Evolutionary conservation across 1,140 invertebrate genomes (phyloP).

Genomic region (Rhyacophila brunnea): DNA sequence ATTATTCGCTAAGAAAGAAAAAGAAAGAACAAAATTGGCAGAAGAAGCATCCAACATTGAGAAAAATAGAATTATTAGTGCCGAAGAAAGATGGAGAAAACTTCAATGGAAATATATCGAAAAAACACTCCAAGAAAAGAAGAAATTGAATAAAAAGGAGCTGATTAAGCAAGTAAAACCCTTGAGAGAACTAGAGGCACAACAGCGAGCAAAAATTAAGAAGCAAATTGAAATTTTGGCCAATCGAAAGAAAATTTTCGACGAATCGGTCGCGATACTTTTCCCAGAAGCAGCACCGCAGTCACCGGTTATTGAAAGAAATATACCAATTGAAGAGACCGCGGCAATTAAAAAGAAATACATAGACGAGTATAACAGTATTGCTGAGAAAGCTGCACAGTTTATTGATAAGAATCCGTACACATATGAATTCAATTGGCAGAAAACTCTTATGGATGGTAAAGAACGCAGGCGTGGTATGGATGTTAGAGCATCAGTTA

Average conservation of each 20-base stretch:
- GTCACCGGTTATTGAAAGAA: constrained; percentile 40
- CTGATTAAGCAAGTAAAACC: constrained; percentile 51
- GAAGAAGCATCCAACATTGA: constrained; percentile 41
- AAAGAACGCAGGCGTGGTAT: constrained; percentile 45
- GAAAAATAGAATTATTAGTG: constrained; percentile 43
- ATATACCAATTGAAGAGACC: constrained; percentile 40
- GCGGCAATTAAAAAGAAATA: constrained; percentile 41
- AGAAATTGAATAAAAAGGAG: constrained; percentile 48
- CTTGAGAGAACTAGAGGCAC: constrained; percentile 47
- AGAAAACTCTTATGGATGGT: constrained; percentile 43
- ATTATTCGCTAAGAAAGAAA: constrained; percentile 34
- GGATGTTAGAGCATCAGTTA: constrained; percentile 37
- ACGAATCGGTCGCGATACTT: constrained; percentile 51
- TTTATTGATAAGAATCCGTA: constrained; percentile 44
- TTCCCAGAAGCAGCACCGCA: constrained; percentile 52
- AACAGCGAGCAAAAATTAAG: constrained; percentile 46
- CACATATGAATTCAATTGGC: constrained; percentile 45
- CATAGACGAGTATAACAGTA: constrained; percentile 41
- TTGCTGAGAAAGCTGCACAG: constrained; percentile 38
- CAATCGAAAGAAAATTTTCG: constrained; percentile 50
- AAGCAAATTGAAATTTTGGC: constrained; percentile 53
- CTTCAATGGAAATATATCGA: constrained; percentile 51
- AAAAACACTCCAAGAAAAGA: constrained; percentile 51
- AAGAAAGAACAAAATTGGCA: constrained; percentile 43
- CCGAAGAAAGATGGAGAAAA: constrained; percentile 49